Percentiles rank a stretch among this genome's conserved stretches.
Evolutionary conservation across 2,113 vertebrate genomes (phyloP).

Genomic region (Uria aalge): DNA sequence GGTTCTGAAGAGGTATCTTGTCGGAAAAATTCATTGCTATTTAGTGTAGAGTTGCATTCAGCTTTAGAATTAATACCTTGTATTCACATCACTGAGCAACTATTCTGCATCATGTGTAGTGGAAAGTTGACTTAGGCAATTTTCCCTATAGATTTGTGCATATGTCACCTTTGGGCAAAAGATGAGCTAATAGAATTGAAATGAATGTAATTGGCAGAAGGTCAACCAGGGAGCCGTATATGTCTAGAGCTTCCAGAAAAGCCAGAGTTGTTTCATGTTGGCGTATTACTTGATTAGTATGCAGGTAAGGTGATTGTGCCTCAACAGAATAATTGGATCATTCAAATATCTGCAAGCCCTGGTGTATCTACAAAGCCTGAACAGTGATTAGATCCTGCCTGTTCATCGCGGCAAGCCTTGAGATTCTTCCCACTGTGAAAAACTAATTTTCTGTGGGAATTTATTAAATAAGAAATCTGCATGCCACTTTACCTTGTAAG

Average conservation of each 20-base stretch:
- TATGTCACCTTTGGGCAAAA: slow-evolving; percentile 77
- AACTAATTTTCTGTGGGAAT: slow-evolving; percentile 88
- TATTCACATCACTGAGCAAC: background rate
- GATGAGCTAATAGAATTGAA: slow-evolving; percentile 81
- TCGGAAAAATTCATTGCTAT: slow-evolving; percentile 9
- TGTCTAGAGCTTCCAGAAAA: slow-evolving; percentile 72
- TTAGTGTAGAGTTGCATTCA: slow-evolving; percentile 16
- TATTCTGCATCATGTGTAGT: background rate
- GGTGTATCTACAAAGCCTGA: slow-evolving; percentile 83
- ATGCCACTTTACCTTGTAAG: slow-evolving; percentile 81
- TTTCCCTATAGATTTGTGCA: slow-evolving; percentile 58
- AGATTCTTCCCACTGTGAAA: slow-evolving; percentile 86
- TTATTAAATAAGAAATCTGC: slow-evolving; percentile 87
- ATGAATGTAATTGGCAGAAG: slow-evolving; percentile 78
- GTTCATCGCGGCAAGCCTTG: slow-evolving; percentile 79
- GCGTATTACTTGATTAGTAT: slow-evolving; percentile 77
- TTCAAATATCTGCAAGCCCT: slow-evolving; percentile 78
- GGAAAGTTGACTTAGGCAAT: slow-evolving; percentile 48
- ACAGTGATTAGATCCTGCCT: slow-evolving; percentile 84
- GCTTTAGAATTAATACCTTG: background rate
- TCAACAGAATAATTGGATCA: slow-evolving; percentile 84
- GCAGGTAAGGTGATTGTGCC: slow-evolving; percentile 76
- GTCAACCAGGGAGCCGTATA: slow-evolving; percentile 64
- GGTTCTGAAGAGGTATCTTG: slow-evolving; percentile 1
- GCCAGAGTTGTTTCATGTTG: slow-evolving; percentile 61